Percentiles rank a stretch among this genome's conserved stretches.
phyloP scores from a whole-genome alignment of 2,888 invertebrate species.

The Eupeodes latifasciatus region DNA sequence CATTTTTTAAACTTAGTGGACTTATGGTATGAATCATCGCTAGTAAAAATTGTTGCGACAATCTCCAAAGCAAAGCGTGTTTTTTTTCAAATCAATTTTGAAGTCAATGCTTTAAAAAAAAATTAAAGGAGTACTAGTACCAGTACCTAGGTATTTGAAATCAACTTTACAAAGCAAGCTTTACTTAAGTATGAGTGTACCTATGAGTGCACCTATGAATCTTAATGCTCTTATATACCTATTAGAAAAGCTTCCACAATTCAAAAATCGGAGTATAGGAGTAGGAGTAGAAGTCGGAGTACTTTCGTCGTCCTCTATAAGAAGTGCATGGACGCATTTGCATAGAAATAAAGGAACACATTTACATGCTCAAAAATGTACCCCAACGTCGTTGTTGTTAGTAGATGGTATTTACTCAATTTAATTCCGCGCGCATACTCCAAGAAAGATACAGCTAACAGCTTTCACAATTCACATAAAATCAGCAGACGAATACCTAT shows the following conservation, averaged over 20 bases:
- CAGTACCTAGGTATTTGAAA: neutral
- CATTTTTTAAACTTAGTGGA: neutral
- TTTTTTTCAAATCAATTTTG: neutral
- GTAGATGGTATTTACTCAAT: conserved; percentile 37
- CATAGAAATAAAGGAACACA: conserved; percentile 30
- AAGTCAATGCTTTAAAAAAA: conserved; percentile 5
- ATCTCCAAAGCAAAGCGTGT: too few relatives aligned
- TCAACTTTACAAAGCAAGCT: conserved; percentile 9
- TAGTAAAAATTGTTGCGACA: neutral
- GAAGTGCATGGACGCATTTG: conserved; percentile 72
- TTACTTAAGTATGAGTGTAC: neutral
- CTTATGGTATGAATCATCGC: neutral
- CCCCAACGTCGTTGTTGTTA: neutral
- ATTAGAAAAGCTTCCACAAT: conserved; percentile 26
- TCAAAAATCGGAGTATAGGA: neutral
- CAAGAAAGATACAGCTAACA: conserved; percentile 43
- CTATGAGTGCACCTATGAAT: conserved; percentile 31
- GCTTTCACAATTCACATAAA: conserved; percentile 42
- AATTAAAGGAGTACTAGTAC: neutral
- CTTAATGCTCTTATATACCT: conserved; percentile 7
- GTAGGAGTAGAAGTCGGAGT: neutral
- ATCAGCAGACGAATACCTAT: conserved; percentile 17
- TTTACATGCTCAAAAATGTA: conserved; percentile 22
- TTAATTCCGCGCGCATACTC: conserved; percentile 73
- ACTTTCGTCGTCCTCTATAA: conserved; percentile 26